Conservation (phyloP, 2,113 vertebrate species). For the Monarcha castaneiventris region DNA sequence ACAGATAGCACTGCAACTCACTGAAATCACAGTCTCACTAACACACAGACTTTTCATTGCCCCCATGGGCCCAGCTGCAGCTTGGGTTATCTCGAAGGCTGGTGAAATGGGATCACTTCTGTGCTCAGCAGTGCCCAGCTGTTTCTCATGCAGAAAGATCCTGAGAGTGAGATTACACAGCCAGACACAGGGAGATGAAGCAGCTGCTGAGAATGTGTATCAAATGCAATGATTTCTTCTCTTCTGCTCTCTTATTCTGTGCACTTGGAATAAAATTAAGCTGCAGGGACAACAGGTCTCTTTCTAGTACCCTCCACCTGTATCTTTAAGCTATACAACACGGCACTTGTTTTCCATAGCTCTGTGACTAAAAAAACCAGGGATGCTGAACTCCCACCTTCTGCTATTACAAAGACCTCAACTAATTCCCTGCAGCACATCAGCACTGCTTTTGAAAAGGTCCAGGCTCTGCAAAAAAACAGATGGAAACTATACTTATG, state of each 20-base stretch:
- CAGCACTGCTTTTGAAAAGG: background rate
- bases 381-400: background rate
- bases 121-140: background rate
- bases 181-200: background rate
- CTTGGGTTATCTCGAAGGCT: background rate
- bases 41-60: background rate
- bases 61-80: background rate
- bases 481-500: constrained; percentile 10
- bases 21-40: background rate
- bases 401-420: constrained; percentile 9
- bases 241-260: background rate
- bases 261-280: background rate
- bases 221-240: background rate
- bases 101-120: background rate
- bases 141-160: background rate
- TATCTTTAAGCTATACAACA: background rate
- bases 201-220: background rate
- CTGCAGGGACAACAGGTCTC: constrained; percentile 6
- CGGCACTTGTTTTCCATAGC: background rate
- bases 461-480: background rate
- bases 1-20: background rate
- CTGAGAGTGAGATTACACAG: background rate
- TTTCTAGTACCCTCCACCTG: background rate
- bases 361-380: background rate
- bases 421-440: constrained; percentile 22